These are phyloP conservation scores for Rhabdomys pumilio DNA, from an alignment of 2,797 vertebrate species.

Conservation along the genomic window DNA sequence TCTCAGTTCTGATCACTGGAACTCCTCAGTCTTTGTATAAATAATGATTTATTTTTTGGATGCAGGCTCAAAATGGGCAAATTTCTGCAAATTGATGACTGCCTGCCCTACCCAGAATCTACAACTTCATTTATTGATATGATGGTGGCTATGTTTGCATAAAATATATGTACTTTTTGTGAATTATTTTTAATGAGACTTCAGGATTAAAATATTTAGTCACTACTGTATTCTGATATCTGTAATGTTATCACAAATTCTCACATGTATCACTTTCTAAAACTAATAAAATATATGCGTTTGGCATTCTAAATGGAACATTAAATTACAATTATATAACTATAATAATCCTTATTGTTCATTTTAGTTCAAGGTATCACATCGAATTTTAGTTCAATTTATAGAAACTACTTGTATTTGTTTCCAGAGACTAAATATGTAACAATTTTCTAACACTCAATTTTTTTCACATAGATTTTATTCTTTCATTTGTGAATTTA, in stretches of 20 bases:
- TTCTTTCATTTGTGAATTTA: not conserved
- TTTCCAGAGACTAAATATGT: not conserved
- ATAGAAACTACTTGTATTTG: not conserved
- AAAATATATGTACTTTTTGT: not conserved
- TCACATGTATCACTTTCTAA: not conserved
- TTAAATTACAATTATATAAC: not conserved
- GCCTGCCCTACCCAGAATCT: not conserved
- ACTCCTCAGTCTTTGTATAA: constrained; percentile 40
- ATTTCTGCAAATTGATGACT: constrained; percentile 35
- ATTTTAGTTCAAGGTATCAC: not conserved
- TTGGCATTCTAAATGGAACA: not conserved
- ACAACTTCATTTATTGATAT: constrained; percentile 19
- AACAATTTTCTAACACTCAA: not conserved
- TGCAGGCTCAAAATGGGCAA: constrained; percentile 13
- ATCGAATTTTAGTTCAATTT: not conserved
- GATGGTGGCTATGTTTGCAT: not conserved
- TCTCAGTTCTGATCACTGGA: constrained; percentile 34
- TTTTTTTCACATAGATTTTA: not conserved
- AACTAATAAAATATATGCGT: not conserved
- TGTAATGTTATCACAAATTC: not conserved
- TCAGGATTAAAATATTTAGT: not conserved
- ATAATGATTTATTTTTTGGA: constrained; percentile 31
- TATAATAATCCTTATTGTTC: not conserved
- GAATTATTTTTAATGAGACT: not conserved
- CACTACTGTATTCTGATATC: not conserved